These are phyloP conservation scores for Diorhabda carinulata DNA, from an alignment of 1,140 invertebrate genomes.

Conservation along the genomic window DNA sequence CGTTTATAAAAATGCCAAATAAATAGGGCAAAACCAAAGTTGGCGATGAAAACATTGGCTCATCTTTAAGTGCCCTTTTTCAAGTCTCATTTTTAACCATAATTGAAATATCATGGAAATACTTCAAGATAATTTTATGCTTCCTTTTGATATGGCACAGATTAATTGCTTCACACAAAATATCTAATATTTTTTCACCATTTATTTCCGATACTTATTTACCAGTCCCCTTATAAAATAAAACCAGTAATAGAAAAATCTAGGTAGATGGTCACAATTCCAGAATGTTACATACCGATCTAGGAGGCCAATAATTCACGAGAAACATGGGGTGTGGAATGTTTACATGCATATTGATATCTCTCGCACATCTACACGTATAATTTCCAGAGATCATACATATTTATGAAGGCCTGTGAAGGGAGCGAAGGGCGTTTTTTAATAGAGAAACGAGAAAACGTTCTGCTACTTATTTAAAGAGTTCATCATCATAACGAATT, in stretches of 20 bases:
- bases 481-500: no score
- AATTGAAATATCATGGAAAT: no score
- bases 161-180: no score
- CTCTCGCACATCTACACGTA: conserved; percentile 45
- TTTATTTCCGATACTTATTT: no score
- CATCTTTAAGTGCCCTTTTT: no score
- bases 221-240: neutral
- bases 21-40: no score
- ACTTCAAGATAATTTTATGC: no score
- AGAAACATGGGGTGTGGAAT: conserved; percentile 42
- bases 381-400: conserved; percentile 41
- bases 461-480: neutral
- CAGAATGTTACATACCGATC: conserved; percentile 33
- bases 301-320: conserved; percentile 39
- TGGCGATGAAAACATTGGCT: no score
- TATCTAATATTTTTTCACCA: no score
- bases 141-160: no score
- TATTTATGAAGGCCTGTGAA: conserved; percentile 38
- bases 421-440: neutral
- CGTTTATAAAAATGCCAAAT: no score
- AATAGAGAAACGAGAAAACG: neutral
- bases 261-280: conserved; percentile 19
- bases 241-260: conserved; percentile 12
- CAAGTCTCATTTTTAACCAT: no score
- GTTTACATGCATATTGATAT: conserved; percentile 49